These are phyloP conservation scores for Gobio gobio DNA, from an alignment of 2,113 vertebrate species.

Conservation along the genomic window DNA sequence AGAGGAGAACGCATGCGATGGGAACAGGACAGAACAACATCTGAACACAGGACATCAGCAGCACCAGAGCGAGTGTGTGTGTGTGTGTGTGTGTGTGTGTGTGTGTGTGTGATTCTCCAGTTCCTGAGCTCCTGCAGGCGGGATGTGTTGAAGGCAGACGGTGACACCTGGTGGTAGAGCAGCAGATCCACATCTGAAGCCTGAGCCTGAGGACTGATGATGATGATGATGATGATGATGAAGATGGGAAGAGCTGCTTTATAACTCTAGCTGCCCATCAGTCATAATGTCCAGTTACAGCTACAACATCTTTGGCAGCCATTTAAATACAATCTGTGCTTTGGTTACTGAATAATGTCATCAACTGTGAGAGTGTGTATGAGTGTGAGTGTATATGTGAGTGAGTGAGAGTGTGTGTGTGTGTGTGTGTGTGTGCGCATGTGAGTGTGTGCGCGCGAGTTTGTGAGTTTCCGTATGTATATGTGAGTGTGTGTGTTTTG, in stretches of 20 bases:
- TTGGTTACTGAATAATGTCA: not conserved
- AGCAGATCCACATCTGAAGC: not conserved
- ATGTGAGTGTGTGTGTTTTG: no score
- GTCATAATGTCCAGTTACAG: not conserved
- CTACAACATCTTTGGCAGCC: not conserved
- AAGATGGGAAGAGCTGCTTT: no score
- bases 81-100: no score
- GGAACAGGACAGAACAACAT: conserved; percentile 15
- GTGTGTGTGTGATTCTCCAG: not conserved
- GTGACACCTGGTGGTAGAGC: conserved; percentile 18
- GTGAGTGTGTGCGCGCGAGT: no score
- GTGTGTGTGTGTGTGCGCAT: no score
- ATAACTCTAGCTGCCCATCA: conserved; percentile 18
- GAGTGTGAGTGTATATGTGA: no score
- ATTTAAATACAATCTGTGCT: not conserved
- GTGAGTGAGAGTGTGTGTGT: no score
- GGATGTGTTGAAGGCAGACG: not conserved
- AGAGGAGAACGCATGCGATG: conserved; percentile 43
- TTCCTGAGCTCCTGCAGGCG: conserved; percentile 69
- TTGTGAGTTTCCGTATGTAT: no score
- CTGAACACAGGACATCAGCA: conserved; percentile 57
- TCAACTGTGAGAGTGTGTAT: no score
- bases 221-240: no score
- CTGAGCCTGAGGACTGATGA: not conserved
- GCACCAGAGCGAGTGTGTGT: conserved; percentile 65